A percentile compares a stretch with the other conserved stretches of the same genome.
Conservation (phyloP, 2,888 invertebrate species). For the Platycheirus albimanus region DNA sequence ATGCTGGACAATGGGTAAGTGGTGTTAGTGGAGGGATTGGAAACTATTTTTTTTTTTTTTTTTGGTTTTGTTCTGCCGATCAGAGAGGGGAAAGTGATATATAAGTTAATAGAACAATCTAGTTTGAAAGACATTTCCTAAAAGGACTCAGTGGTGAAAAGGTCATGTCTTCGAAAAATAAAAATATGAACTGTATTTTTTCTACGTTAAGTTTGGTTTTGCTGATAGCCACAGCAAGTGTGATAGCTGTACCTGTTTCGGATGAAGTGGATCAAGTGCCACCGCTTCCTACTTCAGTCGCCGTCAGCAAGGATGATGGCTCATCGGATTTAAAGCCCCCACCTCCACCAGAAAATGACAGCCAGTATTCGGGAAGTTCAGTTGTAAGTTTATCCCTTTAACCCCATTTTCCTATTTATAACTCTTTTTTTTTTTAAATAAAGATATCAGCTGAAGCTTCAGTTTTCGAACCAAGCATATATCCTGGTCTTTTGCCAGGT, state of each 20-base stretch:
- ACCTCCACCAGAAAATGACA: slow-evolving; percentile 32
- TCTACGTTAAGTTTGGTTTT: slow-evolving; percentile 28
- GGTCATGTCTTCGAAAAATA: too few species aligned
- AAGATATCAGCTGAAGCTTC: slow-evolving; percentile 76
- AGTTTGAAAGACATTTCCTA: slow-evolving; percentile 24
- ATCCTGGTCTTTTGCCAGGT: slow-evolving; percentile 79
- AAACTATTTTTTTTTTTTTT: not conserved
- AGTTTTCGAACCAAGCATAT: slow-evolving; percentile 78
- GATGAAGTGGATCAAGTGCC: slow-evolving; percentile 61
- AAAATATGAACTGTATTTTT: slow-evolving; percentile 40
- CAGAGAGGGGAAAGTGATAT: slow-evolving; percentile 46
- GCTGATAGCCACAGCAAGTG: slow-evolving; percentile 24
- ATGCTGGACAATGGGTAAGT: slow-evolving; percentile 50
- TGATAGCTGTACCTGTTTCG: slow-evolving; percentile 28
- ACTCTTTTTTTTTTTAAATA: not conserved
- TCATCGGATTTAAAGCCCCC: slow-evolving; percentile 55
- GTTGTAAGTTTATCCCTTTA: slow-evolving; percentile 29
- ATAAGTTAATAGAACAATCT: slow-evolving; percentile 54
- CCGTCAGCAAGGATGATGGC: slow-evolving; percentile 46
- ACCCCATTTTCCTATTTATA: not conserved
- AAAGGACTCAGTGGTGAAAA: slow-evolving; percentile 46
- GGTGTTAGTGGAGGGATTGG: slow-evolving; percentile 25
- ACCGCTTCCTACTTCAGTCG: not conserved
- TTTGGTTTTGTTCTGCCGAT: not conserved
- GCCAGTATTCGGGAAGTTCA: slow-evolving; percentile 36